A percentile compares a stretch with the other conserved stretches of the same genome.
These are phyloP conservation scores for Sycobia sp. DNA, from an alignment of 1,140 invertebrate species.

Conservation along the genomic window DNA sequence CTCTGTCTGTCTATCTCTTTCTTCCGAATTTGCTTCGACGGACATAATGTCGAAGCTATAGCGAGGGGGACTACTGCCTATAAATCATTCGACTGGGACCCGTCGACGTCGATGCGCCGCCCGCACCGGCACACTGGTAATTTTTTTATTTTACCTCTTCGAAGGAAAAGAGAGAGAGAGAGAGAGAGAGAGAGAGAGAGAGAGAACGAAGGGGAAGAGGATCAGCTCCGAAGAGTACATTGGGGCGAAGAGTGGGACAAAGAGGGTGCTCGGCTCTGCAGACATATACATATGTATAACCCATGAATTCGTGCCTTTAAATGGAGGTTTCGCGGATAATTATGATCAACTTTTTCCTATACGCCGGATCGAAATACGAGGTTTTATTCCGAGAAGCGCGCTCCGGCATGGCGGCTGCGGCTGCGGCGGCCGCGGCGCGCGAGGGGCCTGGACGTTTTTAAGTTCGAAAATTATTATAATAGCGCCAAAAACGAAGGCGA, in stretches of 20 bases:
- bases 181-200: background rate
- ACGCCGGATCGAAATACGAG: slow-evolving; percentile 26
- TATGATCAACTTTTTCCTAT: slow-evolving; percentile 32
- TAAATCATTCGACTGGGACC: slow-evolving; percentile 27
- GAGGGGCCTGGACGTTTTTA: background rate
- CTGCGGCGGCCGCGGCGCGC: background rate
- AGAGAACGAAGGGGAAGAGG: background rate
- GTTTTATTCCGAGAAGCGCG: slow-evolving; percentile 26
- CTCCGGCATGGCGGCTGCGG: no score
- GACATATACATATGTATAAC: background rate
- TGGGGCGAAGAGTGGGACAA: background rate
- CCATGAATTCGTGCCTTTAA: slow-evolving; percentile 11
- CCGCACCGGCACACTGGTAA: background rate
- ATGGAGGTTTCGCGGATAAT: slow-evolving; percentile 15
- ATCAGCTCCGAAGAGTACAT: background rate
- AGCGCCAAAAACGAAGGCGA: background rate
- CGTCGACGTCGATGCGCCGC: slow-evolving; percentile 31
- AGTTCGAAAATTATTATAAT: slow-evolving; percentile 33
- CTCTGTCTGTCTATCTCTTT: no score
- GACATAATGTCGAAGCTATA: slow-evolving; percentile 12
- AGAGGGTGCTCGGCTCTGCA: background rate
- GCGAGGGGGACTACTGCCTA: slow-evolving; percentile 16
- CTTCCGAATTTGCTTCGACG: slow-evolving; percentile 21
- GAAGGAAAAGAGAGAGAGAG: background rate
- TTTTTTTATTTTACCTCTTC: slow-evolving; percentile 20